These are phyloP conservation scores for Scaptomyza pallida DNA, from an alignment of 1,140 invertebrate genomes.

Conservation along the genomic window DNA sequence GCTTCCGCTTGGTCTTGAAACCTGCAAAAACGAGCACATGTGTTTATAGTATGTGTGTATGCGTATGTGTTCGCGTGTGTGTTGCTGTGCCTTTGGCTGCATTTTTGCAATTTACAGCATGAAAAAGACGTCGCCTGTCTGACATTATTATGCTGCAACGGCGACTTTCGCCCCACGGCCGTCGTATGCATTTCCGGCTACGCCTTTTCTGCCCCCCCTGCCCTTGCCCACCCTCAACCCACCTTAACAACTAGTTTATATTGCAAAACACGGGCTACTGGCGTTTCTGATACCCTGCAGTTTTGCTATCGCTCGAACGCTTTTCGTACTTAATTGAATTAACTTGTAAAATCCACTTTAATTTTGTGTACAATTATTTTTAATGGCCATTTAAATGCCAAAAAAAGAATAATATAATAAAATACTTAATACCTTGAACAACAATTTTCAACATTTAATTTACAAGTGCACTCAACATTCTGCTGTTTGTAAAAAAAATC, in stretches of 20 bases:
- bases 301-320: neutral
- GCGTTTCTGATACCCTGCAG: constrained; percentile 22
- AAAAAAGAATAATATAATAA: neutral
- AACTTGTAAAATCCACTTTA: neutral
- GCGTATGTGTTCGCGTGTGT: too few relatives aligned
- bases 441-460: neutral
- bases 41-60: constrained; percentile 41
- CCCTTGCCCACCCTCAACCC: neutral
- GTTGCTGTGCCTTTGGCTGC: constrained; percentile 50
- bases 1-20: constrained; percentile 79
- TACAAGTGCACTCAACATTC: neutral
- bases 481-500: too few relatives aligned
- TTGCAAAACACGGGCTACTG: neutral
- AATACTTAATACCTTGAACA: neutral
- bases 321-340: constrained; percentile 18
- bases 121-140: constrained; percentile 80
- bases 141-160: constrained; percentile 79
- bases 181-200: constrained; percentile 62
- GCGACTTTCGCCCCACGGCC: constrained; percentile 69
- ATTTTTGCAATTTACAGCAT: constrained; percentile 77
- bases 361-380: constrained; percentile 7
- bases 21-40: constrained; percentile 58
- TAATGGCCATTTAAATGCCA: constrained; percentile 1
- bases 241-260: constrained; percentile 9
- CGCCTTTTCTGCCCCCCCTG: neutral